Evolutionary conservation across 2,113 vertebrate species (phyloP).

Genomic region (Hydropotes inermis): DNA sequence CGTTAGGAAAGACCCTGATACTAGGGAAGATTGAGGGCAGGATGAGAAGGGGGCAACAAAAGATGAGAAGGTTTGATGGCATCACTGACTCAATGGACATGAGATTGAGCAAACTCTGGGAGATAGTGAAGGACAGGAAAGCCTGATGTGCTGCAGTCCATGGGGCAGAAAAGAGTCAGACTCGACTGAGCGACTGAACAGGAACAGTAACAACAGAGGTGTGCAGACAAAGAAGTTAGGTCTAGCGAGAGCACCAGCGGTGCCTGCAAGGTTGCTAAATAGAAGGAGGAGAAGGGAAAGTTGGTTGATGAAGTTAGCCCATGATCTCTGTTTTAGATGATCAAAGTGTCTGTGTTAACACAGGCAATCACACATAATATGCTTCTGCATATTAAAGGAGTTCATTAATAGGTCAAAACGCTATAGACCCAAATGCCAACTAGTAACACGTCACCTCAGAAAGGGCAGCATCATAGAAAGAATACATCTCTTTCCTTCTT

Average conservation of each 20-base stretch:
- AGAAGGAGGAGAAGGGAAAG: neutral
- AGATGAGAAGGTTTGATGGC: neutral
- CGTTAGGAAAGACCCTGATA: neutral
- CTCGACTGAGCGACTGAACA: rapidly evolving
- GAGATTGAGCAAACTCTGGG: neutral
- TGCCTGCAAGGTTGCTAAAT: neutral
- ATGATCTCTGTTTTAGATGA: neutral
- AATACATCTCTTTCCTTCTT: neutral
- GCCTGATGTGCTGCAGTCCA: neutral
- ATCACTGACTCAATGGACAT: neutral
- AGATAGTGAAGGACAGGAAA: neutral
- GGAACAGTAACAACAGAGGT: neutral
- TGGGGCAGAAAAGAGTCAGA: neutral
- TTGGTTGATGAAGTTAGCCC: neutral
- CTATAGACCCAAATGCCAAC: neutral
- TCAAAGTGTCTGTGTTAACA: neutral
- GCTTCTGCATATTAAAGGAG: neutral
- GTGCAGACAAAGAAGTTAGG: neutral
- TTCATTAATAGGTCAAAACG: neutral
- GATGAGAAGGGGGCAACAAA: neutral
- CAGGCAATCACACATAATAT: neutral
- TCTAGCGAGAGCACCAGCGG: neutral
- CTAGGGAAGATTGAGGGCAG: neutral
- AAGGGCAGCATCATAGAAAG: neutral
- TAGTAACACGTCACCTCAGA: neutral